Base-by-base conservation (phyloP, 35 echinoderm and acorn worm species). In the Amphiura filiformis region DNA sequence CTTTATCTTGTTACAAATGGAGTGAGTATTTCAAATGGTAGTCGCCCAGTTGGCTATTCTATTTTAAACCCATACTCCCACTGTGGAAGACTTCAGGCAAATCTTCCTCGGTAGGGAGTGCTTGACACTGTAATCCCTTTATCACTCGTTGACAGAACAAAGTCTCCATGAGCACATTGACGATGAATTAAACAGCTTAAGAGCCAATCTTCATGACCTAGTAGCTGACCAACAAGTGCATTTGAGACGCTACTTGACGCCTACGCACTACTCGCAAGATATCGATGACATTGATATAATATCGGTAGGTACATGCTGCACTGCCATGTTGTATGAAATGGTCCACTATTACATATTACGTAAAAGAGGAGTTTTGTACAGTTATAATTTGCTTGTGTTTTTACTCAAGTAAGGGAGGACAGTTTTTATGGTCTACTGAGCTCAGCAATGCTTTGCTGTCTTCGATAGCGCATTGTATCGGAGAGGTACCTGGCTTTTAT, bases 111-210 rank as follows among this genome's bases (percentile, higher is more conserved):
- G n/a, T n/a, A n/a, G n/a, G n/a, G n/a, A n/a, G n/a, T n/a, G n/a
- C n/a, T n/a, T n/a, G n/a, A n/a, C n/a, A n/a, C n/a, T n/a, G n/a
- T n/a, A n/a, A n/a, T n/a, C n/a, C n/a, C n/a, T n/a, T n/a, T n/a
- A n/a, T n/a, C n/a, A n/a, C n/a, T 88, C 56, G 31, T 41, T 38
- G 39, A 49, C 39, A 90, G 88, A 90, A 47, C 76, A 77, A 35
- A 82, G 65, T 34, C 35, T 90, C 5, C 81, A 82, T 35, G 39
- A 90, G 32, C 87, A 81, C 33, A 75, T 94, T 13, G 92, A 94
- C 75, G 65, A 41, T 79, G 92, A 94, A 57, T 81, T 94, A 65
- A 87, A 89, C 30, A 81, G 61, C 23, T 90, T 94, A 23, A 70
- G 92, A 42, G 80, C 87, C 35, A 90, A 80, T 56, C 79, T 94